Evolutionary conservation across 2,888 invertebrate species (phyloP), one percentile per base, ranked within the genome.

Genomic region (Ichneumon xanthorius): DNA sequence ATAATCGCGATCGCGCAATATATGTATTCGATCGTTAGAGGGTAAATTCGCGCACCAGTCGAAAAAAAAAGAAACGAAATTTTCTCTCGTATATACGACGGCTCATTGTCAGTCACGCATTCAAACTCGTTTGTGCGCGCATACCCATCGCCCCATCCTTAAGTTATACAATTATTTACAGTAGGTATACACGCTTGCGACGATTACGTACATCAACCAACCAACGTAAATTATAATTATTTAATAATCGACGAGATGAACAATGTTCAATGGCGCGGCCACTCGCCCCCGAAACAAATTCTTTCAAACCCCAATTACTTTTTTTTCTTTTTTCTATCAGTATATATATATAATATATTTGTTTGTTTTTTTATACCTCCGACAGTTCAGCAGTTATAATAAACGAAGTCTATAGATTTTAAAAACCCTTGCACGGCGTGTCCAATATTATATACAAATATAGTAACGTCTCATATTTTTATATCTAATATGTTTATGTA

Each of bases 401-500:
- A 82, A 85, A 84, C 85, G 80, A 88, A 76, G 78, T 84, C 78
- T 82, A 78, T 65, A 88, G 87, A 86, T 73, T 88, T 87, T 82
- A 87, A 90, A 89, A 90, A 84, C 82, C 84, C 87, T 88, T 84
- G 84, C 86, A 88, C 86, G 79, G 85, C 86, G 75, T 89, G 86
- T 87, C 80, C 85, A 88, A 90, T 80, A 83, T 90, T 92, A 91
- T 92, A 87, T 92, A 92, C 92, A 92, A 92, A 92, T 91, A 89
- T 89, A 88, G 85, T 89, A 89, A 88, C 85, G 87, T 88, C 87
- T 87, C 88, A 81, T 88, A 87, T 85, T 73, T 87, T 76, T 86
- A 89, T 87, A 88, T 87, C 80, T 77, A 84, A 65, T 83, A 86
- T 86, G 79, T 85, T 84, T 87, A 84, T 86, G 80, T 87, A 82